These are phyloP conservation scores for Sarcoramphus papa DNA, from an alignment of 2,797 vertebrate species.

Conservation along the genomic window DNA sequence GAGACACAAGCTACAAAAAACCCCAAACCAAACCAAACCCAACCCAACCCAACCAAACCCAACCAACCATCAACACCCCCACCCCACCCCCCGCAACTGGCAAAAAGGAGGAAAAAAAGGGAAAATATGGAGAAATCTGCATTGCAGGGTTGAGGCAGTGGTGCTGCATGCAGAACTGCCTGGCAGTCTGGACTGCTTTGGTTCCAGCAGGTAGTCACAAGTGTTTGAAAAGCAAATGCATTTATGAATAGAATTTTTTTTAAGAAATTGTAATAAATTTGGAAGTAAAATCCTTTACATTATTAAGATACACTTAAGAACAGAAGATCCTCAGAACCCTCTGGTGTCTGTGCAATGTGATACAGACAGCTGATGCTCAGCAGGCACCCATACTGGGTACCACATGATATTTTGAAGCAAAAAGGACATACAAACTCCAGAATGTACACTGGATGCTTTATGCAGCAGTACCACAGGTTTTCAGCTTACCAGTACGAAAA, in stretches of 20 bases:
- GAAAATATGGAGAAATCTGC: neutral
- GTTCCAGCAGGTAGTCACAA: neutral
- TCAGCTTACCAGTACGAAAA: neutral
- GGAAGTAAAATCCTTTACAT: neutral
- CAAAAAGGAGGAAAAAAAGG: fast-evolving
- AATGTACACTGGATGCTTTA: neutral
- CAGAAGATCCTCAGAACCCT: neutral
- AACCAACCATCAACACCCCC: neutral
- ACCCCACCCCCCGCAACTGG: too few relatives aligned
- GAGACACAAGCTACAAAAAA: neutral
- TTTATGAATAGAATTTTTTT: neutral
- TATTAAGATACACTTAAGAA: neutral
- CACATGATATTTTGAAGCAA: neutral
- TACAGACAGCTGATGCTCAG: neutral
- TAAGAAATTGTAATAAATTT: neutral
- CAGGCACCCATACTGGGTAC: neutral
- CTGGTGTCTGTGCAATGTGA: neutral
- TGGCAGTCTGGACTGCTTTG: neutral
- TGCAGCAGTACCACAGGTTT: neutral
- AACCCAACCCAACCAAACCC: neutral
- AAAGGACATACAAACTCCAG: neutral
- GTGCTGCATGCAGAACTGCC: neutral
- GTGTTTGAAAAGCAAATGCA: neutral
- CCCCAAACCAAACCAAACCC: neutral
- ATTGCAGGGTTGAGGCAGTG: neutral